These are phyloP conservation scores for Suricata suricatta DNA, from an alignment of 2,113 vertebrate genomes.

Conservation along the genomic window DNA sequence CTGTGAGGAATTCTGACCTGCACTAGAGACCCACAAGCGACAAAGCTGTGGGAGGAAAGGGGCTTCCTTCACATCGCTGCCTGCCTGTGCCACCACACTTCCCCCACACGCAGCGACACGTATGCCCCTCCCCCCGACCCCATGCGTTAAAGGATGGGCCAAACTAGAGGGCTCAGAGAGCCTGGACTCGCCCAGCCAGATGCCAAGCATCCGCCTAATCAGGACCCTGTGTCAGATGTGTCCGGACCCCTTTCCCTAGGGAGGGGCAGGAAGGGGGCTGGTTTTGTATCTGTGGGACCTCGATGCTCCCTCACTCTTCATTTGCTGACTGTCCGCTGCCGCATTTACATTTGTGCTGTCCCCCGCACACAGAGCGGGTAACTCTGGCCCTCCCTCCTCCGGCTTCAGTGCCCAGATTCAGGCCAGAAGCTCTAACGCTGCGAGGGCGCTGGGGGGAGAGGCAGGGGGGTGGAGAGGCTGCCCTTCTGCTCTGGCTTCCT, in stretches of 20 bases:
- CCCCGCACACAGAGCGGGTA: too few relatives aligned
- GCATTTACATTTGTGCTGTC: neutral
- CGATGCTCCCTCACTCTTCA: neutral
- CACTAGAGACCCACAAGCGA: neutral
- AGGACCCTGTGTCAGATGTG: neutral
- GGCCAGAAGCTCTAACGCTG: too few relatives aligned
- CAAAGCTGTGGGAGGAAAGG: neutral
- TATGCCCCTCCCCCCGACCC: accelerated
- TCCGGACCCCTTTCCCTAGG: accelerated
- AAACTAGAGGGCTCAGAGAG: neutral
- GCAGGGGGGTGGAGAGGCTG: too few relatives aligned
- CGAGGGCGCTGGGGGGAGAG: neutral
- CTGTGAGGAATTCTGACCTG: neutral
- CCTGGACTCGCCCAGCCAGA: neutral
- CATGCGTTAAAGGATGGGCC: neutral
- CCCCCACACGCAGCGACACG: accelerated
- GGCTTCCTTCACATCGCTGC: too few relatives aligned
- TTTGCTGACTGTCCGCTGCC: neutral
- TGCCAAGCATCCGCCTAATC: neutral
- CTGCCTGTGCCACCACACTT: neutral
- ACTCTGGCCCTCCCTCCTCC: too few relatives aligned
- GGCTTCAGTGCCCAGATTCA: neutral
- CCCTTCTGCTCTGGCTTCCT: neutral
- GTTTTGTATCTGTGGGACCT: neutral
- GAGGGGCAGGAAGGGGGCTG: neutral